Evolutionary conservation across 2,888 invertebrate species (phyloP), one percentile per base, ranked within the genome.

Genomic region (Herminia tarsipennalis): DNA sequence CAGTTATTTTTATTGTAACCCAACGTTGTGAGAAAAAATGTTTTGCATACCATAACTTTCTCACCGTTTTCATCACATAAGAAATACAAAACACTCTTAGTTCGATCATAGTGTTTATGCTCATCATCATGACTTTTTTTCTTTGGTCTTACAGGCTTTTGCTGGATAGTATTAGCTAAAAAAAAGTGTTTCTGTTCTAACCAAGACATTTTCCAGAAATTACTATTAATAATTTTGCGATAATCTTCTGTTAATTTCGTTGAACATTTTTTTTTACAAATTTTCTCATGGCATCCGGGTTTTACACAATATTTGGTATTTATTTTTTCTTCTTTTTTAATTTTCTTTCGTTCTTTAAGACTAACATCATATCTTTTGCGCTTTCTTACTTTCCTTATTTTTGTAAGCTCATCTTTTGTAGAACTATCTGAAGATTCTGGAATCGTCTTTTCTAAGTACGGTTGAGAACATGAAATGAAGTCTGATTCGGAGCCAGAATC

Each of bases 241-340:
- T 16, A 42, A 5, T 57, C 51, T 28, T 53, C 42, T 44, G 53
- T 37, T 42, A 57, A 50, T 12, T 21, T 24, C 4, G 8, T 20
- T 33, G 45, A 50, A 16, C 50, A 57, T 21, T 27, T 57, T 57
- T 54, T 57, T 57, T 48, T 51, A 20, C 47, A 53, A 5, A 44
- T 24, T 12, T 53, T 21, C 35, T 51, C 47, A 21, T 27, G 41
- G 27, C 53, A 57, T 14, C 57, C 46, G 20, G 43, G 29, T 54
- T 54, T 57, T n/a, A 54, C 54, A 32, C 16, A 52, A 54, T 55
- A 55, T 42, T 58, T 52, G 22, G 3, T 35, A 29, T 4, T 37
- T 14, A 49, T 52, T 53, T 47, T 50, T 40, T 50, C 28, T n/a
- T 51, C 44, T 5, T 22, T 25, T 10, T 47, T 51, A 8, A 29